phyloP scores from a whole-genome alignment of 1,140 invertebrate genomes.

The Nasonia vitripennis region DNA sequence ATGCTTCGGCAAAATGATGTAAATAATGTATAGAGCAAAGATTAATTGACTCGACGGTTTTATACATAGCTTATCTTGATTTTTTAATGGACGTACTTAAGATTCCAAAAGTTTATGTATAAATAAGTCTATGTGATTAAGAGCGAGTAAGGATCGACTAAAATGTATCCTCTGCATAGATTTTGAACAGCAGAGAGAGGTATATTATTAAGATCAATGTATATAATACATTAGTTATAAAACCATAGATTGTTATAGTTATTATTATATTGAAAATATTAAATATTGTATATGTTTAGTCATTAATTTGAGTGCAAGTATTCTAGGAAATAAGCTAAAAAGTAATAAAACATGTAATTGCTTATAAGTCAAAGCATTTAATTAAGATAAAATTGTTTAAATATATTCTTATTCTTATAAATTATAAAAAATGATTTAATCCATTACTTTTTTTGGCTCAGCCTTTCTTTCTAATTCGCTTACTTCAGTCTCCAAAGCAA shows the following conservation, averaged over 20 bases:
- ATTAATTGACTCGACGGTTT: constrained; percentile 39
- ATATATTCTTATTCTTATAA: constrained; percentile 54
- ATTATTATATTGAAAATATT: constrained; percentile 55
- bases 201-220: constrained; percentile 63
- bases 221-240: constrained; percentile 69
- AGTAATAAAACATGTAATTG: constrained; percentile 61
- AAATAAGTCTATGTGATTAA: constrained; percentile 44
- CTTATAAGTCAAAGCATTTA: constrained; percentile 47
- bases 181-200: constrained; percentile 29
- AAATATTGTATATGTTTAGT: constrained; percentile 68
- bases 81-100: constrained; percentile 39
- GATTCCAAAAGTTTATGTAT: constrained; percentile 31
- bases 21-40: constrained; percentile 53
- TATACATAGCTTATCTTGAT: constrained; percentile 43
- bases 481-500: constrained; percentile 60
- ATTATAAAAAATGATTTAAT: constrained; percentile 38
- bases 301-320: constrained; percentile 67
- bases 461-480: constrained; percentile 63
- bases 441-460: constrained; percentile 56
- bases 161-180: constrained; percentile 22
- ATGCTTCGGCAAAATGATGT: constrained; percentile 48
- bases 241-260: constrained; percentile 66
- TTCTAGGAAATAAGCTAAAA: constrained; percentile 69
- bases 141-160: constrained; percentile 10
- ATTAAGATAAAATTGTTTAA: constrained; percentile 56